These are phyloP conservation scores for Brachionus rotundiformis DNA, from an alignment of 1,140 invertebrate species.

Conservation along the genomic window DNA sequence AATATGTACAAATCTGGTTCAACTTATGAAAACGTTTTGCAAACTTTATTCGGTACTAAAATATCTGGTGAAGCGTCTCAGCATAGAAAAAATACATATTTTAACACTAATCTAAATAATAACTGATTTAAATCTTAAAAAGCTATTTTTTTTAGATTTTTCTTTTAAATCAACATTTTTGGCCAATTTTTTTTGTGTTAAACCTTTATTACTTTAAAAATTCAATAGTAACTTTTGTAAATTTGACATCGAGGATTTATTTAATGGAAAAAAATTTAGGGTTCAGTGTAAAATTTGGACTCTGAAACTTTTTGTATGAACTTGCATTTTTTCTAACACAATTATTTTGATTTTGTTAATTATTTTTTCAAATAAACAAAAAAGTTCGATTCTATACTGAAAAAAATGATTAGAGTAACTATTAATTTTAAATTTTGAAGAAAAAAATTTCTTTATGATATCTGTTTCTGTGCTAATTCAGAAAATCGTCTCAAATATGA, in stretches of 20 bases:
- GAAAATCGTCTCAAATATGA: neutral
- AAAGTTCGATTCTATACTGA: neutral
- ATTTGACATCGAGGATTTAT: too few relatives aligned
- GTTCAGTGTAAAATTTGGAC: too few relatives aligned
- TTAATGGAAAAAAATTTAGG: too few relatives aligned
- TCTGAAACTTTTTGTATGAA: neutral
- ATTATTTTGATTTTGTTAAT: neutral
- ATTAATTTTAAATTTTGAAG: neutral
- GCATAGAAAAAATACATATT: neutral
- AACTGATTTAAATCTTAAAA: neutral
- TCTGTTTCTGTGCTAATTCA: neutral
- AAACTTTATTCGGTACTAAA: neutral
- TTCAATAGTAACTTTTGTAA: neutral
- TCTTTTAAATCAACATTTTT: neutral
- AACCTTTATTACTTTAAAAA: neutral
- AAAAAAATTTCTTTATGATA: neutral
- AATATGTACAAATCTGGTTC: neutral
- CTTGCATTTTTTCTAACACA: neutral
- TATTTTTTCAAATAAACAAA: conserved; percentile 1
- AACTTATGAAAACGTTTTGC: neutral
- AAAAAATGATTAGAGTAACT: neutral
- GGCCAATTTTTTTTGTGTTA: neutral
- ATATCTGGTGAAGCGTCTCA: neutral
- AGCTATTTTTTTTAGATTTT: neutral
- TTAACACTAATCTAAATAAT: neutral